These are phyloP conservation scores for Melinaea menophilus DNA, from an alignment of 2,888 invertebrate species.

Conservation along the genomic window DNA sequence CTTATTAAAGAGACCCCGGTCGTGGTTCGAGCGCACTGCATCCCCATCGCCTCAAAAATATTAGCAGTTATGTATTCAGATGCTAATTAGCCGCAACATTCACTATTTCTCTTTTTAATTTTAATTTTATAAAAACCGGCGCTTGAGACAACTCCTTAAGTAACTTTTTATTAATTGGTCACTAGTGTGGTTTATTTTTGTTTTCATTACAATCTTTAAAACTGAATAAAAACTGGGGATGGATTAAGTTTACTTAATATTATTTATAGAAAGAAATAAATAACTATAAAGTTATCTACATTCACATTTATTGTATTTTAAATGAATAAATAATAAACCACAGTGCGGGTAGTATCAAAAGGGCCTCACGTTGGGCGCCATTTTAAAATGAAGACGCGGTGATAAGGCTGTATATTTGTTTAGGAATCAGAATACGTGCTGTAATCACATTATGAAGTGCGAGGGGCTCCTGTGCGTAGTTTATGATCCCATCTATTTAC, in stretches of 20 bases:
- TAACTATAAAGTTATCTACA: too few relatives aligned
- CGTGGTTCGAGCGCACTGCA: constrained; percentile 22
- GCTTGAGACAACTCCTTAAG: too few relatives aligned
- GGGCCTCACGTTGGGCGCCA: constrained; percentile 33
- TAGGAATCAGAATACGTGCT: constrained; percentile 41
- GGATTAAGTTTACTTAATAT: too few relatives aligned
- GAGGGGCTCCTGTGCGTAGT: constrained; percentile 25
- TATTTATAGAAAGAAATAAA: too few relatives aligned
- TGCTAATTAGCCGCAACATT: constrained; percentile 17
- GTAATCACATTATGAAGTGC: constrained; percentile 35
- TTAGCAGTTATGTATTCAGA: constrained; percentile 24
- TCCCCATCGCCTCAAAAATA: constrained; percentile 27
- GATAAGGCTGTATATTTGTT: constrained; percentile 48
- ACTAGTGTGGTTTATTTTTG: too few relatives aligned
- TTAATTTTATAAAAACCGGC: too few relatives aligned
- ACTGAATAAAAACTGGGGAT: too few relatives aligned
- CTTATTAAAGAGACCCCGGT: constrained; percentile 55
- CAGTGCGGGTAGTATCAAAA: constrained; percentile 20
- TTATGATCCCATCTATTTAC: constrained; percentile 31
- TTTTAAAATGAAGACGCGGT: constrained; percentile 62
- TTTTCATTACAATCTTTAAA: too few relatives aligned
- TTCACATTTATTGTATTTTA: background rate
- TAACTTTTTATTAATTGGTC: too few relatives aligned
- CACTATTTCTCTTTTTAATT: too few relatives aligned
- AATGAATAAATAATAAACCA: constrained; percentile 2